These are phyloP conservation scores for Pseudanteris insignis DNA, from an alignment of 2,888 invertebrate species.

Conservation along the genomic window DNA sequence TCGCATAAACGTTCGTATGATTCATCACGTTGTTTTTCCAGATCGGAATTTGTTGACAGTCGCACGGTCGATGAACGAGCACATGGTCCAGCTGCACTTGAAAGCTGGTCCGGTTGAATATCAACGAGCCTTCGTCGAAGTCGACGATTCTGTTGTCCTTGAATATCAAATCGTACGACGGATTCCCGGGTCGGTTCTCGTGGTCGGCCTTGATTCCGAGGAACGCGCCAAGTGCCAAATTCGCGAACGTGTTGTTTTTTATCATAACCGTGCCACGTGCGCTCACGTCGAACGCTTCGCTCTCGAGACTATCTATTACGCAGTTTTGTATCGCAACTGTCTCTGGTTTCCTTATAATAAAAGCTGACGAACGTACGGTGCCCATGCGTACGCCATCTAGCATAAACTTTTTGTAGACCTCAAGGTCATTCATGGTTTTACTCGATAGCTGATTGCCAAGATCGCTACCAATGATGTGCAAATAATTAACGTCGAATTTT, in stretches of 20 bases:
- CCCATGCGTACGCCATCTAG: slow-evolving; percentile 75
- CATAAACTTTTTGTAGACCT: slow-evolving; percentile 74
- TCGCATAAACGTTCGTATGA: slow-evolving; percentile 55
- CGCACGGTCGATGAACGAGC: slow-evolving; percentile 71
- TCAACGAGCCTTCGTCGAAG: slow-evolving; percentile 71
- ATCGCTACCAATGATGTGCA: slow-evolving; percentile 73
- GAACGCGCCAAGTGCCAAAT: slow-evolving; percentile 73
- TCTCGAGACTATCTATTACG: slow-evolving; percentile 71
- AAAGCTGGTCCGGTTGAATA: slow-evolving; percentile 70
- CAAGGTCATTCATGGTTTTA: slow-evolving; percentile 78
- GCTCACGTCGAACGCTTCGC: slow-evolving; percentile 73
- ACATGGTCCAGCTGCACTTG: slow-evolving; percentile 71
- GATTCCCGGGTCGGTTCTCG: slow-evolving; percentile 65
- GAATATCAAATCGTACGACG: slow-evolving; percentile 70
- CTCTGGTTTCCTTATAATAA: slow-evolving; percentile 73
- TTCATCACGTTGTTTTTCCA: slow-evolving; percentile 62
- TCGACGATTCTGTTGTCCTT: slow-evolving; percentile 73
- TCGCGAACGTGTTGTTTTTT: slow-evolving; percentile 73
- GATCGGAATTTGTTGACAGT: slow-evolving; percentile 68
- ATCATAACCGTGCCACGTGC: slow-evolving; percentile 74
- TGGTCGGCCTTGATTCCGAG: slow-evolving; percentile 69
- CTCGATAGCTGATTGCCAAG: slow-evolving; percentile 74
- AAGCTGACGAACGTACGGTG: slow-evolving; percentile 75
- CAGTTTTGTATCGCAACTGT: slow-evolving; percentile 73
- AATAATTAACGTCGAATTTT: slow-evolving; percentile 76